Evolutionary conservation across 2,113 vertebrate species (phyloP), one percentile per base, ranked within the genome.

Genomic region (Montifringilla adamsi): DNA sequence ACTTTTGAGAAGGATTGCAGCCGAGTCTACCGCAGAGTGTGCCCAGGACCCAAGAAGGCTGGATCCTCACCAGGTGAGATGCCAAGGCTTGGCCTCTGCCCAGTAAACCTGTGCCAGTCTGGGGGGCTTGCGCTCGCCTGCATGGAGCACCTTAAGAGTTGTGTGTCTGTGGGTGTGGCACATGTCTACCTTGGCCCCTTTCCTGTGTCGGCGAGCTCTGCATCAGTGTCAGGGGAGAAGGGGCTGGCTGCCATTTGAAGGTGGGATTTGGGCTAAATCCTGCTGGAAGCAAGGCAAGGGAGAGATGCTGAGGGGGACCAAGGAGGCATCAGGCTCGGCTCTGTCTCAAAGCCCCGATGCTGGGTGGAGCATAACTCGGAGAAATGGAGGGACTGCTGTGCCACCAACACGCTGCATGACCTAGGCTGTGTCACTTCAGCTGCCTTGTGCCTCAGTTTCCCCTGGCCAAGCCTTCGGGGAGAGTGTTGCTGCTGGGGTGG

Each of bases 1-100:
- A 95, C 91, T 52, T 98, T 98, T 1, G 96, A 72, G 84, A 97
- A 94, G 73, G 94, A 98, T 50, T 98, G 98, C 96, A 98, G 77
- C n/a, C 59, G 21, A 5, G 92, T 90, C 22, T 98, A 98, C 80
- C 59, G 73, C 47, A 83, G 87, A 13, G 9, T 22, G 31, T 98
- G 98, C 83, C 39, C 21, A 15, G 88, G 69, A 1, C 85, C 94
- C 46, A 58, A 22, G 89, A 92, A 69, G 28, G 69, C 68, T 6
- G 67, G 27, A 24, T 50, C 93, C n/a, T 53, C 95, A 4, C 73
- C 88, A 96, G 97, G 97, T 97, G 88, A 95, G 95, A 58, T 7
- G 7, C 37, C 2, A 14, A 74, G 37, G 70, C 82, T 79, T 79
- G 52, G 49, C 12, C n/a, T 53, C 20, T 52, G 43, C 83, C 86